Evolutionary conservation across 2,797 vertebrate genomes (phyloP), one percentile per base, ranked within the genome.

Genomic region (Rhyacichthys aspro): DNA sequence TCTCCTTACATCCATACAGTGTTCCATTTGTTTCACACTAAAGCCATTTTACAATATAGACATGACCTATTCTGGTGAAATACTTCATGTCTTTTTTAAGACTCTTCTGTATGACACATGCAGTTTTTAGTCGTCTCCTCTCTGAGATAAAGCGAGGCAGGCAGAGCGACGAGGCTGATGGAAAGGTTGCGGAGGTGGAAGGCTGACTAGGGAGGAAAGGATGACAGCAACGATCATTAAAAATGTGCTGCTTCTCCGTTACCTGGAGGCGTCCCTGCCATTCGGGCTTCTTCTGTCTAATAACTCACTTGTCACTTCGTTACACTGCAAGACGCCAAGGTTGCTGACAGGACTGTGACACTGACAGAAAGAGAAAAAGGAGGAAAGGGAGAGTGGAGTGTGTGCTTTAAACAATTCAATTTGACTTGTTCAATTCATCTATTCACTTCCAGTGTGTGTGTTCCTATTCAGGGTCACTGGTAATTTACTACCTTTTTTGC

Each of bases 271-370:
- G 93, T 93, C 89, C 82, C 93, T 91, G 92, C 93, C 94, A 93
- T 93, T 93, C 93, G 88, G 73, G 90, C 92, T 91, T 93, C 94
- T 94, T 95, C 93, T 93, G 92, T 94, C 93, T 94, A 95, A 97
- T 95, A 96, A 96, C 93, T 95, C 93, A 91, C 94, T 93, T 95
- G 95, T 96, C 95, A 97, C 94, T 94, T 94, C 89, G 93, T 94
- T 94, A 92, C 93, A 90, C 94, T 92, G 90, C 90, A 91, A 93
- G 94, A 94, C 90, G 91, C 91, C 91, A 93, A 92, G 75, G 83
- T 89, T 92, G 93, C 94, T 95, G 94, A 95, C 94, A 93, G 90
- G 91, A 93, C 93, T 90, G 92, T 95, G 94, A 96, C 93, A 93
- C 91, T 90, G 94, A 94, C 91, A 90, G 90, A 91, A 86, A 63